phyloP scores from a whole-genome alignment of 2,888 invertebrate genomes.

The Acronicta psi region DNA sequence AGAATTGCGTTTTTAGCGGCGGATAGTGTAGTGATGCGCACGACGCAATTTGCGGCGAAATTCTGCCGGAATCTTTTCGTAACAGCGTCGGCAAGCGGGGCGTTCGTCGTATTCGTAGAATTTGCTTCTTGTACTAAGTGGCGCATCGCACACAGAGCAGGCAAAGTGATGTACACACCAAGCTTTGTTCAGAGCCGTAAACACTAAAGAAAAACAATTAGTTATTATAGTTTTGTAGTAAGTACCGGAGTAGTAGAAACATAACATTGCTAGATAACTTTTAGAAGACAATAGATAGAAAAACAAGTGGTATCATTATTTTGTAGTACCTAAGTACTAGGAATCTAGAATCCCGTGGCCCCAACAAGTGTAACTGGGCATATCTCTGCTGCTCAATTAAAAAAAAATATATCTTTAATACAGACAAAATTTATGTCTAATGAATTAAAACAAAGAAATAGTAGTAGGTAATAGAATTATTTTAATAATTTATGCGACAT shows the following conservation, averaged over 20 bases:
- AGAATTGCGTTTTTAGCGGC: constrained; percentile 60
- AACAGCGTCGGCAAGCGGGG: constrained; percentile 99
- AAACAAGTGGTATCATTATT: background rate
- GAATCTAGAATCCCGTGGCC: too few relatives aligned
- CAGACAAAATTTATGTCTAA: too few relatives aligned
- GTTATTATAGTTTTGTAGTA: background rate
- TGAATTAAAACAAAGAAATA: too few relatives aligned
- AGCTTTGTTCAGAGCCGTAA: constrained; percentile 99
- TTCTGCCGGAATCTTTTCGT: constrained; percentile 98
- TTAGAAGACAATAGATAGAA: constrained; percentile 90
- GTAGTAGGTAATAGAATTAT: too few relatives aligned
- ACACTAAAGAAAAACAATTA: constrained; percentile 90
- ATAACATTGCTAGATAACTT: background rate
- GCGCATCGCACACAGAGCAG: constrained; percentile 98
- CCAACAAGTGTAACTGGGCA: too few relatives aligned
- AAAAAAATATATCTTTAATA: too few relatives aligned
- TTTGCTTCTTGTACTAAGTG: constrained; percentile 98
- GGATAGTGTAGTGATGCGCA: constrained; percentile 94
- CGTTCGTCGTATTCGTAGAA: constrained; percentile 99
- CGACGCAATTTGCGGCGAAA: constrained; percentile 96
- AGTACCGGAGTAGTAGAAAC: background rate
- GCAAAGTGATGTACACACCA: constrained; percentile 99
- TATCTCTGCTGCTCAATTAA: too few relatives aligned
- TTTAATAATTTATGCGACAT: too few relatives aligned
- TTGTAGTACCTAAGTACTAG: background rate